A percentile compares a stretch with the other conserved stretches of the same genome.
Evolutionary conservation across 2,888 invertebrate species (phyloP).

Genomic region (Aphidoletes aphidimyza): DNA sequence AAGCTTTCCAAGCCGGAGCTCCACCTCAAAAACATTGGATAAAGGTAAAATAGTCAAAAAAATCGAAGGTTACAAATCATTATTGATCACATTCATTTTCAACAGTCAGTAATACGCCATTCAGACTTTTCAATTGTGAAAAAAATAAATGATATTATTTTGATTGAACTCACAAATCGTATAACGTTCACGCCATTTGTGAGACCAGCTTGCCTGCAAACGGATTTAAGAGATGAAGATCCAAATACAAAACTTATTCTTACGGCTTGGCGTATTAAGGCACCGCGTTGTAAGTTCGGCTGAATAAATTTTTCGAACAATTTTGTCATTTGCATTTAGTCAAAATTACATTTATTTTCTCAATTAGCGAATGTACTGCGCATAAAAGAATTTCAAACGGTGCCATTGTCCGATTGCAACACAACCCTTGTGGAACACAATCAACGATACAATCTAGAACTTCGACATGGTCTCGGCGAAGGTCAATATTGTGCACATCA

Average conservation of each 20-base stretch:
- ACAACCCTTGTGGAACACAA: neutral
- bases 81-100: too few relatives aligned
- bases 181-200: conserved; percentile 56
- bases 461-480: conserved; percentile 56
- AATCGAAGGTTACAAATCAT: too few relatives aligned
- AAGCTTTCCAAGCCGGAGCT: too few relatives aligned
- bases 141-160: conserved; percentile 60
- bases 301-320: too few relatives aligned
- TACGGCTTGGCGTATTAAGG: conserved; percentile 60
- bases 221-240: conserved; percentile 57
- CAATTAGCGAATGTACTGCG: neutral
- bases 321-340: too few relatives aligned
- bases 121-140: too few relatives aligned
- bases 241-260: conserved; percentile 57
- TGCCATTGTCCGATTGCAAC: conserved; percentile 57
- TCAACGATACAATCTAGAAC: neutral
- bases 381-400: conserved; percentile 58
- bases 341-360: too few relatives aligned
- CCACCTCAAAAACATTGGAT: too few relatives aligned
- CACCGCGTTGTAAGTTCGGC: neutral
- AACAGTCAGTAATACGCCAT: too few relatives aligned
- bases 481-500: conserved; percentile 60
- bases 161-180: conserved; percentile 57
- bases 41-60: too few relatives aligned
- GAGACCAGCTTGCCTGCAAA: conserved; percentile 60